Conservation (phyloP, 2,113 vertebrate genomes). For the Rhinogobius similis region DNA sequence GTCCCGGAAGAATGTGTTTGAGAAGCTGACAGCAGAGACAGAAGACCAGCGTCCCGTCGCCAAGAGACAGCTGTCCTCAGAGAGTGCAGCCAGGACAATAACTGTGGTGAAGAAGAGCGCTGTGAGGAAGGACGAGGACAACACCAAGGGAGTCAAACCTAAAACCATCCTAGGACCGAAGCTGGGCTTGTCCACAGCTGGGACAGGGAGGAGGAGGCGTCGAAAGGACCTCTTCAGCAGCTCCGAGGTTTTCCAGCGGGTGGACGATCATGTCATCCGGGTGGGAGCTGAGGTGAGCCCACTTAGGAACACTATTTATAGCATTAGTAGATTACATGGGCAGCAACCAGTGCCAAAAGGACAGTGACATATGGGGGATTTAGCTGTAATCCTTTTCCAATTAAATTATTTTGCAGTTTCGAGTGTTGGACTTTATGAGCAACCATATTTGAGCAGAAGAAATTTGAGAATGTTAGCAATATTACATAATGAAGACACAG, state of each 20-base stretch:
- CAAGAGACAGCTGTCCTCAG: constrained; percentile 78
- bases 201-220: constrained; percentile 52
- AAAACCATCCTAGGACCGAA: constrained; percentile 29
- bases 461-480: neutral
- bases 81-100: constrained; percentile 71
- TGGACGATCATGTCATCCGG: constrained; percentile 69
- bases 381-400: constrained; percentile 10
- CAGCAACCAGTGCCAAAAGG: constrained; percentile 11
- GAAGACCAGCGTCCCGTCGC: constrained; percentile 72
- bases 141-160: neutral
- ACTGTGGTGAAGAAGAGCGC: constrained; percentile 71
- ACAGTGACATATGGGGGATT: constrained; percentile 13
- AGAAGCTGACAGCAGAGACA: constrained; percentile 60
- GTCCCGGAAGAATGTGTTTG: constrained; percentile 47
- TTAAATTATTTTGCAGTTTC: constrained; percentile 11
- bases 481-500: neutral
- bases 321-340: constrained; percentile 11
- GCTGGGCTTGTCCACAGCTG: neutral
- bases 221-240: constrained; percentile 75
- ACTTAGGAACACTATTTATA: neutral
- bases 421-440: neutral
- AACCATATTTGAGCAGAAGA: neutral
- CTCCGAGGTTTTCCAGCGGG: constrained; percentile 56
- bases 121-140: constrained; percentile 57
- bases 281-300: constrained; percentile 72